Evolutionary conservation across 1,140 invertebrate species (phyloP), one percentile per base, ranked within the genome.

Genomic region (Eupristina koningsbergeri): DNA sequence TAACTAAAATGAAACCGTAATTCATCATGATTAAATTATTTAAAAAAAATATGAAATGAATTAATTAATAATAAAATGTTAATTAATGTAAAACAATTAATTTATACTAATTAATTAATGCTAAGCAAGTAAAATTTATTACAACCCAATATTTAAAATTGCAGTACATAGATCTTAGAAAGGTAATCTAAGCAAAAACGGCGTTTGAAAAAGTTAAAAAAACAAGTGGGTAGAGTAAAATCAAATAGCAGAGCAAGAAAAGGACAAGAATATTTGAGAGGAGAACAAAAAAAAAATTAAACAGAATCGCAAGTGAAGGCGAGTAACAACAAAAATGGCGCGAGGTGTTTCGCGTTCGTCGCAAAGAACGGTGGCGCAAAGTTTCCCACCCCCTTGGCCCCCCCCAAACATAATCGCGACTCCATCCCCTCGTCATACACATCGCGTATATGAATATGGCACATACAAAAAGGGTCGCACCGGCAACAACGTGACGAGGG

Each of bases 381-480:
- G 47, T 19, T 34, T 58, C 41, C 41, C n/a, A 41, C 29, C 71
- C 13, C 29, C 7, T 26, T n/a, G n/a, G n/a, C n/a, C n/a, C n/a
- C n/a, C 31, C 39, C 34, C 36, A n/a, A 34, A 15, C 50, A 36
- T 19, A 34, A 13, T 61, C n/a, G 67, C 80, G 13, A 5, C 29
- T 29, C 36, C 36, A n/a, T 58, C 45, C 79, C 64, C 79, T 61
- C 29, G 50, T 80, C 80, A 74, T 61, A 67, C 26, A 67, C 26
- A 6, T n/a, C 71, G 29, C 80, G 73, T 80, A 79, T 88, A 89
- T 89, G 87, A 89, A 89, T 89, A 89, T 87, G 86, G 63, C 75
- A 83, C 50, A 39, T 58, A 17, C 5, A 53, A 22, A 76, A 61
- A 76, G 50, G 47, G 45, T 39, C 58, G 61, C 34, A 5, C 26